These are phyloP conservation scores for Iselma pallidipennis DNA, from an alignment of 2,888 invertebrate species.

Conservation along the genomic window DNA sequence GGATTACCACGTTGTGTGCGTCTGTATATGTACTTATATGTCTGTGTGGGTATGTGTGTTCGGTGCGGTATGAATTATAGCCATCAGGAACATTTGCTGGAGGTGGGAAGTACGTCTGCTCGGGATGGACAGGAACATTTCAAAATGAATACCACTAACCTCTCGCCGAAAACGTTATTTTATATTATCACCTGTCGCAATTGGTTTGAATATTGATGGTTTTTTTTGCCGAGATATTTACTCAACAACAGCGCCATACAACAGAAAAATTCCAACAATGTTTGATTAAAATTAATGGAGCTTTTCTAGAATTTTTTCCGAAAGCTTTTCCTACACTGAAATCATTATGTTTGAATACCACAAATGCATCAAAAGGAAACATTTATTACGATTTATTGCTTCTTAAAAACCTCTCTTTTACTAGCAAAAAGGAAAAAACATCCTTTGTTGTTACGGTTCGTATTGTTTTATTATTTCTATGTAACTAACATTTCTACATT, in stretches of 20 bases:
- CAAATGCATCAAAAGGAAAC: slow-evolving; percentile 25
- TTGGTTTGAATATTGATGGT: background rate
- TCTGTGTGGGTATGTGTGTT: slow-evolving; percentile 27
- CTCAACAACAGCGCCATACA: background rate
- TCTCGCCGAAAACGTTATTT: slow-evolving; percentile 26
- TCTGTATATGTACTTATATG: no score
- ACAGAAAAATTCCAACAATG: background rate
- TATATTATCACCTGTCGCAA: slow-evolving; percentile 39
- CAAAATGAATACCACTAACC: slow-evolving; percentile 35
- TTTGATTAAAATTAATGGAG: background rate
- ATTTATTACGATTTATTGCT: slow-evolving; percentile 21
- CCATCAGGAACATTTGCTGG: slow-evolving; percentile 55
- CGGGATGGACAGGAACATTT: slow-evolving; percentile 35
- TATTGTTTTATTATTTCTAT: background rate
- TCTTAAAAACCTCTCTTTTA: slow-evolving; percentile 10
- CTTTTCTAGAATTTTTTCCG: background rate
- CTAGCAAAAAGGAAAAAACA: slow-evolving; percentile 2
- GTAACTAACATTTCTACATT: slow-evolving; percentile 11
- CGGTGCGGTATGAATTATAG: slow-evolving; percentile 51
- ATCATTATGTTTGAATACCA: background rate
- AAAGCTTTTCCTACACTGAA: background rate
- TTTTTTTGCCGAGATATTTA: background rate
- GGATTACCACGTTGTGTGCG: slow-evolving; percentile 35
- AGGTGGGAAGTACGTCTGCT: slow-evolving; percentile 39
- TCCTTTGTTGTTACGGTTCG: slow-evolving; percentile 8